Evolutionary conservation across 2,888 invertebrate species (phyloP).

Genomic region (Tuta absoluta): DNA sequence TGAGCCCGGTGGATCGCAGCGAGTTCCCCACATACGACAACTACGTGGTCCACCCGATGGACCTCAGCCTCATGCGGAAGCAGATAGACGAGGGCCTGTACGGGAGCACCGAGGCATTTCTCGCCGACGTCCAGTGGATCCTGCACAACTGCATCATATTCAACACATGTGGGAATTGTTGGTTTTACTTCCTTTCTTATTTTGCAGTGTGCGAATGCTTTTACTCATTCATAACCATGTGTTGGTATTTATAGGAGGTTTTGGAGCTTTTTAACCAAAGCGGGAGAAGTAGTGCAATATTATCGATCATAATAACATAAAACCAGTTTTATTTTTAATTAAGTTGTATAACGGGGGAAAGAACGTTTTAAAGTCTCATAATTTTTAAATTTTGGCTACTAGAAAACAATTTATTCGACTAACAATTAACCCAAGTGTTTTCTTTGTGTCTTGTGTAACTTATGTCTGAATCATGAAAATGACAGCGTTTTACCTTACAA

Average conservation of each 20-base stretch:
- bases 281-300: no score
- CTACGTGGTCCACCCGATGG: conserved; percentile 94
- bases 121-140: conserved; percentile 96
- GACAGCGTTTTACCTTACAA: no score
- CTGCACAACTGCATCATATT: conserved; percentile 95
- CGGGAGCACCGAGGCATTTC: conserved; percentile 93
- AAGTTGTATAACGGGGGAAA: no score
- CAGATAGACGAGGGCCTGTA: conserved; percentile 89
- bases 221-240: neutral
- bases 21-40: conserved; percentile 89
- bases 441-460: no score
- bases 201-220: conserved; percentile 25
- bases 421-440: no score
- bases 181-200: conserved; percentile 40
- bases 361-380: no score
- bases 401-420: no score
- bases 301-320: no score
- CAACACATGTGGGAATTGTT: conserved; percentile 87
- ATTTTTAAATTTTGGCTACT: no score
- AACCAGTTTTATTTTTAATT: no score
- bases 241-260: neutral
- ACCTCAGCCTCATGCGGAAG: conserved; percentile 86
- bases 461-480: no score
- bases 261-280: neutral
- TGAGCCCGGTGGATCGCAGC: conserved; percentile 86